phyloP scores from a whole-genome alignment of 2,113 vertebrate species.

The Mus pahari region DNA sequence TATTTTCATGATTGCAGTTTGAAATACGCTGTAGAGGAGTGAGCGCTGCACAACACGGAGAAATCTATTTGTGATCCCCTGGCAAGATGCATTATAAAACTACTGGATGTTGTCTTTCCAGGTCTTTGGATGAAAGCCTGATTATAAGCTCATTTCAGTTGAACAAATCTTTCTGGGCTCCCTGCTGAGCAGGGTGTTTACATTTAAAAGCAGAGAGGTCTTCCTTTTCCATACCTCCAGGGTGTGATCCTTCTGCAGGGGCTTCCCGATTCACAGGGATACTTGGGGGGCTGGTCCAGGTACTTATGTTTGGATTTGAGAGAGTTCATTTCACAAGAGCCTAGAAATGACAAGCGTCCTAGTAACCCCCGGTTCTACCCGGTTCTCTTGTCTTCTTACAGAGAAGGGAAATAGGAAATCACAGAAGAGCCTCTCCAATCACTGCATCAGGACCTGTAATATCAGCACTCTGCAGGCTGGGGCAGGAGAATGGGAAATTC shows the following conservation, averaged over 20 bases:
- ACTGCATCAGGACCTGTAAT: neutral
- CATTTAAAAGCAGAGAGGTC: slow-evolving; percentile 85
- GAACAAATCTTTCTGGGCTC: slow-evolving; percentile 87
- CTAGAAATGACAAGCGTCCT: slow-evolving; percentile 19
- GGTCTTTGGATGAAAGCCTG: slow-evolving; percentile 87
- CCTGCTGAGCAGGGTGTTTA: slow-evolving; percentile 87
- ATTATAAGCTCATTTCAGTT: slow-evolving; percentile 88
- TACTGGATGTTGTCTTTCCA: slow-evolving; percentile 84
- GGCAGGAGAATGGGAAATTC: neutral
- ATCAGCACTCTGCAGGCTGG: neutral
- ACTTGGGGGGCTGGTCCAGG: slow-evolving; percentile 61
- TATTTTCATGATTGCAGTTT: slow-evolving; percentile 70
- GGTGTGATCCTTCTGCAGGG: slow-evolving; percentile 72
- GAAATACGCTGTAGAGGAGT: slow-evolving; percentile 72
- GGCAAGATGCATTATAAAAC: slow-evolving; percentile 75
- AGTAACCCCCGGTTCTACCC: neutral
- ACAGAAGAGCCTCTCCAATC: neutral
- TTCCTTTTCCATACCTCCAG: slow-evolving; percentile 83
- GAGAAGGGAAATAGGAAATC: neutral
- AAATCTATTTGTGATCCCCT: slow-evolving; percentile 84
- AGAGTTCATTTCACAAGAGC: slow-evolving; percentile 70
- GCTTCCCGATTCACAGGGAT: slow-evolving; percentile 72
- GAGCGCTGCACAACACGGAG: slow-evolving; percentile 62
- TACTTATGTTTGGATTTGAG: slow-evolving; percentile 80
- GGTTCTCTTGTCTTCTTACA: neutral